These are phyloP conservation scores for Ganaspis brasiliensis DNA, from an alignment of 2,888 invertebrate genomes.

Conservation along the genomic window DNA sequence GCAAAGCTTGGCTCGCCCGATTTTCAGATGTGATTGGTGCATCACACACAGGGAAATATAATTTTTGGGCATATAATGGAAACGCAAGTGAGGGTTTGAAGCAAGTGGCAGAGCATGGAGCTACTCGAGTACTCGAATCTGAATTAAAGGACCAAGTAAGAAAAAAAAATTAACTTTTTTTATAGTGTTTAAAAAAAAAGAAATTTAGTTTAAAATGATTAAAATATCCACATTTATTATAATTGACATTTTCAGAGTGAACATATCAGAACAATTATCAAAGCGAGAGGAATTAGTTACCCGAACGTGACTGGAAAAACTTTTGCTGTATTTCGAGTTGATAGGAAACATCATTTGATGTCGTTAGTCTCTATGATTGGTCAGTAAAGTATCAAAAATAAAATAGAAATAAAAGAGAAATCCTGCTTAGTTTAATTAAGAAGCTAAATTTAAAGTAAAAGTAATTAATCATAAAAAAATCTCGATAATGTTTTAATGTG, in stretches of 20 bases:
- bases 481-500: no score
- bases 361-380: constrained; percentile 94
- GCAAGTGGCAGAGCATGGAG: constrained; percentile 94
- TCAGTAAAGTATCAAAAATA: constrained; percentile 71
- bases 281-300: constrained; percentile 94
- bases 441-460: not conserved
- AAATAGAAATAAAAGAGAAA: no score
- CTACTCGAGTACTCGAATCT: constrained; percentile 92
- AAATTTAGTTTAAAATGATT: not conserved
- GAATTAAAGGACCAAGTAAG: constrained; percentile 91
- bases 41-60: constrained; percentile 93
- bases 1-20: constrained; percentile 94
- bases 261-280: constrained; percentile 91
- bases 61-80: constrained; percentile 95
- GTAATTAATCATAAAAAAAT: no score
- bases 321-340: constrained; percentile 90
- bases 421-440: no score
- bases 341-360: constrained; percentile 91
- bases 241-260: constrained; percentile 80
- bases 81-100: constrained; percentile 94
- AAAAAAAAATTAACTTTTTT: not conserved
- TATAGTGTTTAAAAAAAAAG: no score
- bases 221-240: no score
- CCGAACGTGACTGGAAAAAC: constrained; percentile 94
- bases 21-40: constrained; percentile 99